Evolutionary conservation across 2,888 invertebrate species (phyloP).

Genomic region (Morpho deidamia): DNA sequence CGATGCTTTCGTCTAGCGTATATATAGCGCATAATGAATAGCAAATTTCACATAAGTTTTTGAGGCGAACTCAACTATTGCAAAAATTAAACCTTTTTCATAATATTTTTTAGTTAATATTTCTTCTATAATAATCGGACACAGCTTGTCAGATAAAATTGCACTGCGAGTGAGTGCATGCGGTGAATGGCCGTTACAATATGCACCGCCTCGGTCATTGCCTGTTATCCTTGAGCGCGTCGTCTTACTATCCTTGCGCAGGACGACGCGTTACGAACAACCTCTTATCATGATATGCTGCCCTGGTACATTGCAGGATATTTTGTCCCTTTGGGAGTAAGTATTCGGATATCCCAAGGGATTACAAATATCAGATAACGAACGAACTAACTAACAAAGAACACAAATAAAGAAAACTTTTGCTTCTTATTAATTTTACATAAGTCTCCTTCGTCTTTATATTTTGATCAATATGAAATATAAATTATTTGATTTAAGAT

Average conservation of each 20-base stretch:
- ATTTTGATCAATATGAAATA: too few relatives aligned
- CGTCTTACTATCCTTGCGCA: conserved; percentile 57
- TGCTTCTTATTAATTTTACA: background rate
- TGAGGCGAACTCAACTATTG: too few relatives aligned
- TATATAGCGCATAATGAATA: too few relatives aligned
- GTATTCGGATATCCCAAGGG: conserved; percentile 40
- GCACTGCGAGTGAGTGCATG: conserved; percentile 15
- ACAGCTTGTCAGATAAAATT: too few relatives aligned
- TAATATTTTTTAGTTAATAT: too few relatives aligned
- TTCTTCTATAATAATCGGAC: too few relatives aligned
- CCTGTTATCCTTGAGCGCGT: conserved; percentile 62
- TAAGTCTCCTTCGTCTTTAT: background rate
- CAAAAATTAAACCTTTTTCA: too few relatives aligned
- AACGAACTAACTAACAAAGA: background rate
- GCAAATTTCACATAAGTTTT: too few relatives aligned
- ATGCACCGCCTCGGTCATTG: conserved; percentile 50
- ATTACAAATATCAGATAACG: too few relatives aligned
- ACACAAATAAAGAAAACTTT: background rate
- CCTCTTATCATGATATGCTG: conserved; percentile 54
- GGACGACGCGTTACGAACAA: conserved; percentile 53
- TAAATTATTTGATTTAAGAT: background rate
- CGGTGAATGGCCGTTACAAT: conserved; percentile 52
- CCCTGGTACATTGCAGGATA: conserved; percentile 76
- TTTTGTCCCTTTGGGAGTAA: conserved; percentile 78
- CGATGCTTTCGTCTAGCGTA: too few relatives aligned